Percentiles rank a stretch among this genome's conserved stretches.
phyloP scores from a whole-genome alignment of 2,888 invertebrate genomes.

The Acanthosoma haemorrhoidale region DNA sequence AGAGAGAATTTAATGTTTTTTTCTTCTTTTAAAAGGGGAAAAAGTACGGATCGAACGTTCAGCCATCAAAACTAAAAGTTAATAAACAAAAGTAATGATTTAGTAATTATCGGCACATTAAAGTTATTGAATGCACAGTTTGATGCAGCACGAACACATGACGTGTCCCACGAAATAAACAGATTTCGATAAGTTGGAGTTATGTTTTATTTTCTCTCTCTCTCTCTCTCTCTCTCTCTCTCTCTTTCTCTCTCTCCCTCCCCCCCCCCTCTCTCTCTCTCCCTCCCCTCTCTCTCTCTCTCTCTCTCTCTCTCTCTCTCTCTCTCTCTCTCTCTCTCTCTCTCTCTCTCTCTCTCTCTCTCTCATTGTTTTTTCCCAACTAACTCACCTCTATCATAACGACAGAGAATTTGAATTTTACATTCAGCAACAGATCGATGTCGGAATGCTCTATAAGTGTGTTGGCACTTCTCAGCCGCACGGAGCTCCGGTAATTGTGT shows the following conservation, averaged over 20 bases:
- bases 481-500: too few relatives aligned
- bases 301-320: not conserved
- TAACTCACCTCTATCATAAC: not conserved
- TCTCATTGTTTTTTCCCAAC: not conserved
- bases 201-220: not conserved
- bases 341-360: not conserved
- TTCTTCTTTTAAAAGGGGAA: too few relatives aligned
- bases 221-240: not conserved
- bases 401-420: slow-evolving; percentile 2
- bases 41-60: not conserved
- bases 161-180: slow-evolving; percentile 6
- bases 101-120: not conserved
- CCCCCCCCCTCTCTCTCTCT: not conserved
- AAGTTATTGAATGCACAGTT: slow-evolving; percentile 2
- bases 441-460: too few relatives aligned
- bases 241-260: not conserved
- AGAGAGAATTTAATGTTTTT: too few relatives aligned
- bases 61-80: not conserved
- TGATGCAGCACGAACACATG: not conserved
- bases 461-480: too few relatives aligned
- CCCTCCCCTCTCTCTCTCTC: not conserved
- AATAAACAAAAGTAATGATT: not conserved
- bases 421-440: too few relatives aligned
- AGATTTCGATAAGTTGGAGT: not conserved
- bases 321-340: not conserved